Conservation (phyloP, 2,797 vertebrate genomes). For the Hapalemur alaotrensis region DNA sequence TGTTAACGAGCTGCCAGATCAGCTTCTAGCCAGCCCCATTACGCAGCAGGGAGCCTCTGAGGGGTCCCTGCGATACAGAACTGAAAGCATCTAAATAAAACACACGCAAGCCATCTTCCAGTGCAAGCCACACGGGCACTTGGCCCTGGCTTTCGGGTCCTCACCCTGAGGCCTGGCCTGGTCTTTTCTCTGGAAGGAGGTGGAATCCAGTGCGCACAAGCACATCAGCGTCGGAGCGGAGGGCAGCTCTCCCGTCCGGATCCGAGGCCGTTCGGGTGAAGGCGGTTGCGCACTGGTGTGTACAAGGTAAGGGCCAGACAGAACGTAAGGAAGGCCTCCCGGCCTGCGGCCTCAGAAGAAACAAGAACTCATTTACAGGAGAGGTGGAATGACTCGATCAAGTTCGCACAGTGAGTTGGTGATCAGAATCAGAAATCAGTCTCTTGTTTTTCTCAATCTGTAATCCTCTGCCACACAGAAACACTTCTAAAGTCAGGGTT, state of each 20-base stretch:
- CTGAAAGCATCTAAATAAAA: constrained; percentile 74
- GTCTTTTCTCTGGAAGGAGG: background rate
- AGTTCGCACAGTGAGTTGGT: background rate
- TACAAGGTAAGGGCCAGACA: background rate
- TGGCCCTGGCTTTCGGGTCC: background rate
- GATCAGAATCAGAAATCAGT: background rate
- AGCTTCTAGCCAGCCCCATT: constrained; percentile 82
- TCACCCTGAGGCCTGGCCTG: background rate
- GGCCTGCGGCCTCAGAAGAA: background rate
- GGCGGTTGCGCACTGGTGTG: background rate
- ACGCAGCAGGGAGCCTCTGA: constrained; percentile 76
- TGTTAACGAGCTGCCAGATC: constrained; percentile 86
- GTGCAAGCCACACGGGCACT: background rate
- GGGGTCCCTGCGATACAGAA: constrained; percentile 77
- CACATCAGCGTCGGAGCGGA: too few relatives aligned
- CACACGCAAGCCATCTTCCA: background rate
- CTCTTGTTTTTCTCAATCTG: background rate
- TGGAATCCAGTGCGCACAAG: background rate
- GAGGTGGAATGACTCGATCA: background rate
- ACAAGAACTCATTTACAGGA: background rate
- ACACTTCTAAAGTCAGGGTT: background rate
- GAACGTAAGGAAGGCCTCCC: background rate
- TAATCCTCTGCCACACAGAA: background rate
- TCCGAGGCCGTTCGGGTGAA: background rate
- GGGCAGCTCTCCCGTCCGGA: background rate